phyloP scores from a whole-genome alignment of 2,888 invertebrate species.

The Scaptomyza tumidula region DNA sequence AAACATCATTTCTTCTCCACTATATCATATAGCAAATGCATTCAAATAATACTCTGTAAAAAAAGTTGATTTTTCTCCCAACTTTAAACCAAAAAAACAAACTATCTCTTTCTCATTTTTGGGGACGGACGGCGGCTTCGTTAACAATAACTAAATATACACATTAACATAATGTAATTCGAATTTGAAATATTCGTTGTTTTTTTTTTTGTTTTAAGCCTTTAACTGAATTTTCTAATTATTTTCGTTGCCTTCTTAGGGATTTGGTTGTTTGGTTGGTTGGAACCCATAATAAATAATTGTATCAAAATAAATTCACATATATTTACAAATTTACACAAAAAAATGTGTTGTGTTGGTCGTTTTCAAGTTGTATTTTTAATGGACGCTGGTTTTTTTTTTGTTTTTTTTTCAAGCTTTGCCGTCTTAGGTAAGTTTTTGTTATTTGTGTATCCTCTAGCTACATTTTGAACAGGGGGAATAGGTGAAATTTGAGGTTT shows the following conservation, averaged over 20 bases:
- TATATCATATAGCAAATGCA: constrained; percentile 48
- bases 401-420: not conserved
- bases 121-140: constrained; percentile 66
- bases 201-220: not conserved
- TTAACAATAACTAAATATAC: constrained; percentile 35
- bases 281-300: constrained; percentile 50
- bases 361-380: constrained; percentile 29
- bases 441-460: constrained; percentile 1
- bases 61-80: constrained; percentile 37
- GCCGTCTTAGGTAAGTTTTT: constrained; percentile 15
- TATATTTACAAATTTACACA: constrained; percentile 46
- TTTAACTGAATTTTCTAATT: constrained; percentile 22
- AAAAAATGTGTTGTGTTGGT: constrained; percentile 48
- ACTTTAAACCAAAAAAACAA: constrained; percentile 41
- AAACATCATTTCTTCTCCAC: constrained; percentile 46
- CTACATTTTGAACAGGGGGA: constrained; percentile 11
- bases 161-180: constrained; percentile 23
- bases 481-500: constrained; percentile 2
- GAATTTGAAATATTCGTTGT: constrained; percentile 27
- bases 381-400: constrained; percentile 43
- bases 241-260: constrained; percentile 51
- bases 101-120: constrained; percentile 22
- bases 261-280: constrained; percentile 7
- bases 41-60: constrained; percentile 58
- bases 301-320: constrained; percentile 56